phyloP scores from a whole-genome alignment of 2,797 vertebrate species.

The Antennarius maculatus region DNA sequence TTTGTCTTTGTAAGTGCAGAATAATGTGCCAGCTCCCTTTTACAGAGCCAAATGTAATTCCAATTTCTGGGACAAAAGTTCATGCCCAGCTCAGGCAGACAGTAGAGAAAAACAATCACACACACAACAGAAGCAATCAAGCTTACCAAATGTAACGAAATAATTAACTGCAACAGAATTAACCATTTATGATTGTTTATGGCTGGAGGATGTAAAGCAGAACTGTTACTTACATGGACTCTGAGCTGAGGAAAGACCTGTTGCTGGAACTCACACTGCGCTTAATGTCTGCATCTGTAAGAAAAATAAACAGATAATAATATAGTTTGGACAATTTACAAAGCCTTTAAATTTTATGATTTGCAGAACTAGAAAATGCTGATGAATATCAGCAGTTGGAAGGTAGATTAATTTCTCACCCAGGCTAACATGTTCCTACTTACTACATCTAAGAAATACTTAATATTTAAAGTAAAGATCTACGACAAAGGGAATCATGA shows the following conservation, averaged over 20 bases:
- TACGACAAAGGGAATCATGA: not conserved
- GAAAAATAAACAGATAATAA: slow-evolving; percentile 3
- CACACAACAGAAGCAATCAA: too few species aligned
- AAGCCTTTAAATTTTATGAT: not conserved
- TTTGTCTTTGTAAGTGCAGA: too few species aligned
- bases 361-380: not conserved
- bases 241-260: slow-evolving; percentile 86
- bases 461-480: not conserved
- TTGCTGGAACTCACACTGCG: slow-evolving; percentile 78
- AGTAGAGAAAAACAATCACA: too few species aligned
- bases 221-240: slow-evolving; percentile 84
- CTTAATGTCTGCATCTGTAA: slow-evolving; percentile 89
- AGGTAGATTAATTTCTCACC: slow-evolving; percentile 3
- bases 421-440: not conserved
- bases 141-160: too few species aligned
- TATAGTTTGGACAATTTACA: too few species aligned
- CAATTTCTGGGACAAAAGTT: too few species aligned
- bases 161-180: too few species aligned
- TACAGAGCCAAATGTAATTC: too few species aligned
- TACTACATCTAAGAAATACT: slow-evolving; percentile 21
- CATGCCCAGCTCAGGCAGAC: too few species aligned
- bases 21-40: too few species aligned
- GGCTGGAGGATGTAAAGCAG: not conserved
- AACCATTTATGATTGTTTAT: not conserved
- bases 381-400: slow-evolving; percentile 5